These are phyloP conservation scores for Cryptus viduatorius DNA, from an alignment of 2,888 invertebrate species.

Conservation along the genomic window DNA sequence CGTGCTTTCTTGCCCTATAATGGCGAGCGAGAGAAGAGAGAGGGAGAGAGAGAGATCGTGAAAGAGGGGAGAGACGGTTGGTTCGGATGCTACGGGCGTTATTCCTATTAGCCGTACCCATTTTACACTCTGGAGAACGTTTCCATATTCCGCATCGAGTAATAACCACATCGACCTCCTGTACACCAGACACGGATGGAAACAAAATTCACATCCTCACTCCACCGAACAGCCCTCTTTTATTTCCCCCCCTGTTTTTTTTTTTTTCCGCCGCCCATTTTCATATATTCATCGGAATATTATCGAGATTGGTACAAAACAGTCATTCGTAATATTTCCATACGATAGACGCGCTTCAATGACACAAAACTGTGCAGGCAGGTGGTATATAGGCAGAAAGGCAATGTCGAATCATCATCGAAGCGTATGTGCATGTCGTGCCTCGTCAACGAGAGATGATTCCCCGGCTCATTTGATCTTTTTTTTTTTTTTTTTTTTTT, in stretches of 20 bases:
- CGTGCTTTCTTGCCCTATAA: constrained; percentile 70
- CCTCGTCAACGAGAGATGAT: constrained; percentile 61
- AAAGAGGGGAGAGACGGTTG: neutral
- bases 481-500: constrained; percentile 29
- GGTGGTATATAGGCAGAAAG: constrained; percentile 2
- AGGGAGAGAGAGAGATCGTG: neutral
- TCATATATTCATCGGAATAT: constrained; percentile 56
- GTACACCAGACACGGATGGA: constrained; percentile 10
- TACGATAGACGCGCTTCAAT: constrained; percentile 52
- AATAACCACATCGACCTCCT: neutral
- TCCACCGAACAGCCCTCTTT: neutral
- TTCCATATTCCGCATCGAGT: constrained; percentile 10
- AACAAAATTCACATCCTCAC: constrained; percentile 3
- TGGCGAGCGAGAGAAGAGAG: neutral
- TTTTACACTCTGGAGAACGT: constrained; percentile 22
- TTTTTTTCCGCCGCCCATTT: constrained; percentile 17
- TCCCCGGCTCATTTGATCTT: constrained; percentile 46
- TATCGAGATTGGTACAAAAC: constrained; percentile 53
- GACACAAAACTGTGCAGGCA: constrained; percentile 54
- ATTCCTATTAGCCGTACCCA: constrained; percentile 21
- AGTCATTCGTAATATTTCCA: constrained; percentile 38
- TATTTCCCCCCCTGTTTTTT: constrained; percentile 1
- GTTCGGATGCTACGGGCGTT: constrained; percentile 19
- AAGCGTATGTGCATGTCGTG: constrained; percentile 23
- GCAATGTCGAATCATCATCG: constrained; percentile 59